Conservation (phyloP, 2,113 vertebrate species). For the Pollimyrus isidori region DNA sequence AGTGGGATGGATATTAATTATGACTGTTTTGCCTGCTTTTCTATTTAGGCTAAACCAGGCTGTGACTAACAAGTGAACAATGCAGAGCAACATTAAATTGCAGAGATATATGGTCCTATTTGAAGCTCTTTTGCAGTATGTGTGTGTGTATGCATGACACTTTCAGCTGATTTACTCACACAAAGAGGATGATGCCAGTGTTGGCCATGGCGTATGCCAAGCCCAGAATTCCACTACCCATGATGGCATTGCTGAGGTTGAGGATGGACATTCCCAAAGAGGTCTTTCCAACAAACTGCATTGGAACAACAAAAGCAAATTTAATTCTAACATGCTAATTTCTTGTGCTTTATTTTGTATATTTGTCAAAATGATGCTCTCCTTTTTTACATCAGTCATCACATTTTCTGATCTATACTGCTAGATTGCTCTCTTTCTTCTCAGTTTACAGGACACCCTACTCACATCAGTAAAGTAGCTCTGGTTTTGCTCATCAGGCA, state of each 20-base stretch:
- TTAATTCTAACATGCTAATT: background rate
- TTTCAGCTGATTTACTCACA: background rate
- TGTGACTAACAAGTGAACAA: background rate
- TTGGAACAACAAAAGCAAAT: background rate
- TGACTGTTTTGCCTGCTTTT: background rate
- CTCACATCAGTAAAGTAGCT: background rate
- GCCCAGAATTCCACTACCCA: background rate
- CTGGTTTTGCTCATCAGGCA: background rate
- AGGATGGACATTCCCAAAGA: background rate
- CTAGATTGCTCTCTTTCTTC: background rate
- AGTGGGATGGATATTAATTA: background rate
- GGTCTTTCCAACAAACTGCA: background rate
- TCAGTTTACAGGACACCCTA: background rate
- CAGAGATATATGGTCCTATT: background rate
- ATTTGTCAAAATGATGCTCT: background rate
- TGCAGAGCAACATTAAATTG: background rate
- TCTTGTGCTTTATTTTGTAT: background rate
- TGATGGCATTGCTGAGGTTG: background rate
- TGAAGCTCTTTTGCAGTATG: background rate
- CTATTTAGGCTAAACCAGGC: background rate
- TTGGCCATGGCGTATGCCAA: background rate
- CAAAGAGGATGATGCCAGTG: background rate
- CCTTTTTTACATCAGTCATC: no score
- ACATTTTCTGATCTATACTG: background rate
- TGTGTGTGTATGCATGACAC: background rate